Conservation (phyloP, 2,888 invertebrate genomes). For the Melolontha melolontha region DNA sequence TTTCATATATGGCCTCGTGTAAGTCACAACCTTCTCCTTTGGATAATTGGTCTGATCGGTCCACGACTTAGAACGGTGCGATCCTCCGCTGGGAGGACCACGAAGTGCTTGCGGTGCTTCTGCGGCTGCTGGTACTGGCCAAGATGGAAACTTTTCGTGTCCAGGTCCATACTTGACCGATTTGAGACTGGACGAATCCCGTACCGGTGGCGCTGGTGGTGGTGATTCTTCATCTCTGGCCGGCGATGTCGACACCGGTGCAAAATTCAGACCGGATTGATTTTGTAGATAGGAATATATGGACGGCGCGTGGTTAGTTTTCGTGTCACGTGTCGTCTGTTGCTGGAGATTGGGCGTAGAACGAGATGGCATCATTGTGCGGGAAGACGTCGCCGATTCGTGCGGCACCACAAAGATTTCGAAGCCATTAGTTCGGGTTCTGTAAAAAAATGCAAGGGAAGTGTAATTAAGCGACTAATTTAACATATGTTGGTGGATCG, state of each 20-base stretch:
- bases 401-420: conserved; percentile 39
- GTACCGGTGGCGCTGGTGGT: conserved; percentile 72
- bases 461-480: conserved; percentile 4
- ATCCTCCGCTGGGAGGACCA: conserved; percentile 67
- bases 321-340: conserved; percentile 54
- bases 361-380: conserved; percentile 65
- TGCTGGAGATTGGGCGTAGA: conserved; percentile 66
- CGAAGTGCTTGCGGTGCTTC: conserved; percentile 66
- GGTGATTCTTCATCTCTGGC: conserved; percentile 68
- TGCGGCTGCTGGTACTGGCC: conserved; percentile 76
- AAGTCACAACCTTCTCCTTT: conserved; percentile 74
- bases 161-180: conserved; percentile 76
- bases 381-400: conserved; percentile 20
- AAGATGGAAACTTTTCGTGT: conserved; percentile 81
- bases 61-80: conserved; percentile 77
- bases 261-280: conserved; percentile 57
- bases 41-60: conserved; percentile 78
- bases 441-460: conserved; percentile 46
- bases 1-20: conserved; percentile 75
- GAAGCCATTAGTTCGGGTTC: conserved; percentile 59
- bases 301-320: conserved; percentile 50
- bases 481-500: background rate
- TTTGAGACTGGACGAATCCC: conserved; percentile 77
- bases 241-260: conserved; percentile 54
- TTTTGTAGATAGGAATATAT: conserved; percentile 60